Evolutionary conservation across 1,140 invertebrate species (phyloP), one percentile per base, ranked within the genome.

Genomic region (Fragariocoptes setiger): DNA sequence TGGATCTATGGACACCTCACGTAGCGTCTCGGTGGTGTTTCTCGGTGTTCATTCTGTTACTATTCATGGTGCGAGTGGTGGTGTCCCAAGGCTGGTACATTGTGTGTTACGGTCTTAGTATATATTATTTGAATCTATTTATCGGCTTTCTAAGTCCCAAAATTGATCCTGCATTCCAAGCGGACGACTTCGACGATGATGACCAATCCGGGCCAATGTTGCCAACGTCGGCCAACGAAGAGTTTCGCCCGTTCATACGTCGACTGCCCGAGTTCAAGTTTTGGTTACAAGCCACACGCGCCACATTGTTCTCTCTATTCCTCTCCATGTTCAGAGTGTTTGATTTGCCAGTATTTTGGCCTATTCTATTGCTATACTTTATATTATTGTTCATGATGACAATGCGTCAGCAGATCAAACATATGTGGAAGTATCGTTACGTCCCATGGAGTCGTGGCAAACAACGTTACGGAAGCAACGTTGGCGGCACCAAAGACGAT

Each of bases 341-440:
- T 56, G 90, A 99, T 66, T 75, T 99, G 55, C 92, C 92, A 53
- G 92, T 99, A 50, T 99, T 99, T 60, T 99, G 92, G 92, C 92
- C 92, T 37, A 97, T 99, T 49, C 67, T 99, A 53, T 82, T 97
- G 43, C 85, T 97, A 73, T 97, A 99, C 61, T 97, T 99, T 62
- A 78, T 95, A 53, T 86, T 88, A 35, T 61, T 99, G 46, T 85
- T 95, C 57, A 80, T 79, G 59, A 79, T 99, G 50, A 99, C 90
- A 39, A 97, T 99, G 90, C 95, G 94, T 61, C 71, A 85, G 54
- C 92, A 99, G 68, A 97, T 73, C 44, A 66, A 90, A 83, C 90
- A 99, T 63, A 99, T 99, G 92, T 82, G 97, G 51, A 90, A 85
- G 61, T 97, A 99, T 61, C 72, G 74, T 58, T 99, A 99, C 62